Evolutionary conservation across 1,140 invertebrate genomes (phyloP).

Genomic region (Eulimnadia texana): DNA sequence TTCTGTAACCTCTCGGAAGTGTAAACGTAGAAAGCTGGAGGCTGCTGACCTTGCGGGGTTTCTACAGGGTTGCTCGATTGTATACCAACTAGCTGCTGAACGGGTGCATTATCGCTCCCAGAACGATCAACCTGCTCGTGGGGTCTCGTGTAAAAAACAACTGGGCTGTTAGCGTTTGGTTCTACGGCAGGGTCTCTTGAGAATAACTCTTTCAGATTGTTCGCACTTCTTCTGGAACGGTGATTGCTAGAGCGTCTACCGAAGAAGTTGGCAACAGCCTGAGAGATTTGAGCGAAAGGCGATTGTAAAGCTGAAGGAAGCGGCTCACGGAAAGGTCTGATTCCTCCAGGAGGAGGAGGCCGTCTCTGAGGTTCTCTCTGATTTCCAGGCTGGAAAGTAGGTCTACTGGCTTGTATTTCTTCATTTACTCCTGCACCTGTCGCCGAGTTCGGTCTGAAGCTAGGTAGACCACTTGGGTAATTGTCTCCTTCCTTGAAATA

Average conservation of each 20-base stretch:
- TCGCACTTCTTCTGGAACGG: neutral
- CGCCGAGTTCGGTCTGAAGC: neutral
- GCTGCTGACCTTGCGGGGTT: neutral
- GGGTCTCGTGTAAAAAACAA: neutral
- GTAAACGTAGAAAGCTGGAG: conserved; percentile 9
- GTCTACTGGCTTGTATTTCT: neutral
- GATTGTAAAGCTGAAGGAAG: conserved; percentile 4
- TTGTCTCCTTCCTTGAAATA: neutral
- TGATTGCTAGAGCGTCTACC: conserved; percentile 5
- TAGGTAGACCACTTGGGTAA: neutral
- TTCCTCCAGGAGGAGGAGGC: neutral
- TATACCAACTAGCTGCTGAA: neutral
- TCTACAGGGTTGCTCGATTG: neutral
- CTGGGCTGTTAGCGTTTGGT: neutral
- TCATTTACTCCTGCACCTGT: no score
- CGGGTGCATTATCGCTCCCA: neutral
- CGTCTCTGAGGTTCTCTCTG: neutral
- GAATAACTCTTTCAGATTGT: neutral
- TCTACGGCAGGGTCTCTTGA: neutral
- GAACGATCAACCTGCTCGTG: neutral
- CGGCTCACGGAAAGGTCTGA: conserved; percentile 1
- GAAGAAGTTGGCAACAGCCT: conserved; percentile 15
- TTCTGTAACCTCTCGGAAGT: neutral
- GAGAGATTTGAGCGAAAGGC: conserved; percentile 12
- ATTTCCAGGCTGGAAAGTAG: neutral